Percentiles rank a stretch among this genome's conserved stretches.
These are phyloP conservation scores for Julus scanicus DNA, from an alignment of 2,888 invertebrate species.

Conservation along the genomic window DNA sequence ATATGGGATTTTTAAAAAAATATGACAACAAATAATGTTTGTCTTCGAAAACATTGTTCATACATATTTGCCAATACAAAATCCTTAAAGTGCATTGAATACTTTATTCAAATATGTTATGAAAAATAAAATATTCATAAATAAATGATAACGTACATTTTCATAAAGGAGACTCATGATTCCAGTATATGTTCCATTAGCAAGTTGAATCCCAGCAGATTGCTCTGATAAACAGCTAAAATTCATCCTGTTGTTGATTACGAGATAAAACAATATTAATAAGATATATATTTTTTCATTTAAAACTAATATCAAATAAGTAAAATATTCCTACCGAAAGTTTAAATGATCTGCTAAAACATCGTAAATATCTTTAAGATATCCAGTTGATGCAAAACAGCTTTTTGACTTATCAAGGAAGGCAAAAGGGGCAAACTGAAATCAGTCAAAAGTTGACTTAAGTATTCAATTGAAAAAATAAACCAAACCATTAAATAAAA, in stretches of 20 bases:
- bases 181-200: conserved; percentile 34
- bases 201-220: neutral
- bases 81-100: neutral
- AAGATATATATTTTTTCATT: neutral
- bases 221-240: neutral
- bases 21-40: no score
- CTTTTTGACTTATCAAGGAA: neutral
- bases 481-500: no score
- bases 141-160: neutral
- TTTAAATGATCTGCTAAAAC: neutral
- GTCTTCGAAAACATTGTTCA: no score
- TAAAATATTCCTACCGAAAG: neutral
- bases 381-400: neutral
- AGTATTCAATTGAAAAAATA: no score
- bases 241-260: neutral
- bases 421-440: neutral
- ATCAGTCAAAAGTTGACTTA: neutral
- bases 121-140: neutral
- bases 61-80: neutral
- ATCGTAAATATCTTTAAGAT: neutral
- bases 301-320: neutral
- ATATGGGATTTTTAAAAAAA: no score
- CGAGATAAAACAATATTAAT: neutral
- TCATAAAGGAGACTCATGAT: neutral
- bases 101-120: neutral